These are phyloP conservation scores for Polypterus senegalus DNA, from an alignment of 2,113 vertebrate genomes.

Conservation along the genomic window DNA sequence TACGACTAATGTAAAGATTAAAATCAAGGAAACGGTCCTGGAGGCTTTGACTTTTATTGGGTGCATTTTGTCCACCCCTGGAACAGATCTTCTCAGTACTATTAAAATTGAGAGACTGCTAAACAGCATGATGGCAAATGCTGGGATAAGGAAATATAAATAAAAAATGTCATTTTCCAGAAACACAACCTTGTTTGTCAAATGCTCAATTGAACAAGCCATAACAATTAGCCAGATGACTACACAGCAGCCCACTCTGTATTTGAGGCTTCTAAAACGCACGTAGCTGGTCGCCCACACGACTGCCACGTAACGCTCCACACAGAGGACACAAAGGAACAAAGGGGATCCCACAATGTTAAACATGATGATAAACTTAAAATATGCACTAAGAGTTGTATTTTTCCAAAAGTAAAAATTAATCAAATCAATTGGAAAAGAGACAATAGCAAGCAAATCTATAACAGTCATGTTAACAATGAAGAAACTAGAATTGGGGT, in stretches of 20 bases:
- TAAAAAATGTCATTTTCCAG: no score
- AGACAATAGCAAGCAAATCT: slow-evolving; percentile 47
- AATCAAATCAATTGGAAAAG: slow-evolving; percentile 36
- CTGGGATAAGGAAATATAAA: slow-evolving; percentile 31
- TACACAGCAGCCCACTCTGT: slow-evolving; percentile 27
- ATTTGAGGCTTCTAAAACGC: slow-evolving; percentile 31
- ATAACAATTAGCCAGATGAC: slow-evolving; percentile 37
- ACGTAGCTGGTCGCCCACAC: slow-evolving; percentile 45
- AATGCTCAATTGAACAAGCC: slow-evolving; percentile 1
- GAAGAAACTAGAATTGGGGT: slow-evolving; percentile 39
- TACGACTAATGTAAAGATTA: slow-evolving; percentile 41
- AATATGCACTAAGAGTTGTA: slow-evolving; percentile 32
- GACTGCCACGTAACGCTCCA: slow-evolving; percentile 52
- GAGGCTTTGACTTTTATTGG: slow-evolving; percentile 52
- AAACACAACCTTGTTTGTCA: no score
- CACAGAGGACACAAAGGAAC: slow-evolving; percentile 50
- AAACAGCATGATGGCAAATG: slow-evolving; percentile 49
- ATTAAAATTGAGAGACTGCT: slow-evolving; percentile 51
- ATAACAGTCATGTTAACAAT: slow-evolving; percentile 37
- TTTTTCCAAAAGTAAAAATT: slow-evolving; percentile 37
- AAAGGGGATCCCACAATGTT: slow-evolving; percentile 38
- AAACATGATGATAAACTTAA: slow-evolving; percentile 41
- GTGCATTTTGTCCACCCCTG: slow-evolving; percentile 47
- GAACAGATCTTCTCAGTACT: slow-evolving; percentile 42
- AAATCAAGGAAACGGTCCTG: slow-evolving; percentile 40